Evolutionary conservation across 2,888 invertebrate genomes (phyloP).

Genomic region (Amiota minor): DNA sequence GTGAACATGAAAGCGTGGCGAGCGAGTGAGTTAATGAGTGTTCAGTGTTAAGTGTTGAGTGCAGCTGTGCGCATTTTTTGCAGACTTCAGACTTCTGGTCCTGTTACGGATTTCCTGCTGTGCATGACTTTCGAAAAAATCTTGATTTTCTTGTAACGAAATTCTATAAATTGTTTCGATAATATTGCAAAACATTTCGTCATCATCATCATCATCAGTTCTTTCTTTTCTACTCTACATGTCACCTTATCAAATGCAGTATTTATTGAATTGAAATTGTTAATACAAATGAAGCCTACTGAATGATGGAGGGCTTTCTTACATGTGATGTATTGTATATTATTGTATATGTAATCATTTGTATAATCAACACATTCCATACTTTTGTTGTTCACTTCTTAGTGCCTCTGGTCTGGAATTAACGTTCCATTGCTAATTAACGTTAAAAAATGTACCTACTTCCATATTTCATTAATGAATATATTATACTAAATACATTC

Average conservation of each 20-base stretch:
- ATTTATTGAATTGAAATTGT: conserved; percentile 45
- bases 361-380: too few species aligned
- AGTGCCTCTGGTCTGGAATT: conserved; percentile 44
- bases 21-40: conserved; percentile 8
- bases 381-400: too few species aligned
- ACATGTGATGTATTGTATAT: too few species aligned
- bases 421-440: conserved; percentile 56
- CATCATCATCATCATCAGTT: too few species aligned
- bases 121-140: conserved; percentile 30
- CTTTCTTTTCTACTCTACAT: too few species aligned
- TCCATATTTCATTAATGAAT: conserved; percentile 46
- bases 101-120: conserved; percentile 20
- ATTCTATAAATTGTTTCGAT: conserved; percentile 41
- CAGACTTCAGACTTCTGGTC: not conserved
- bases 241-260: too few species aligned
- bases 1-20: conserved; percentile 26
- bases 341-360: too few species aligned
- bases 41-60: conserved; percentile 17
- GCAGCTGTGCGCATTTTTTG: conserved; percentile 18
- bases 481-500: not conserved
- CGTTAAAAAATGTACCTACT: conserved; percentile 50
- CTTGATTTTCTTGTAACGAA: conserved; percentile 31
- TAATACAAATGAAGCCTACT: not conserved
- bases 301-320: too few species aligned
- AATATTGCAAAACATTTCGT: too few species aligned